Conservation (phyloP, 2,888 invertebrate genomes). For the Torymus tubicola region DNA sequence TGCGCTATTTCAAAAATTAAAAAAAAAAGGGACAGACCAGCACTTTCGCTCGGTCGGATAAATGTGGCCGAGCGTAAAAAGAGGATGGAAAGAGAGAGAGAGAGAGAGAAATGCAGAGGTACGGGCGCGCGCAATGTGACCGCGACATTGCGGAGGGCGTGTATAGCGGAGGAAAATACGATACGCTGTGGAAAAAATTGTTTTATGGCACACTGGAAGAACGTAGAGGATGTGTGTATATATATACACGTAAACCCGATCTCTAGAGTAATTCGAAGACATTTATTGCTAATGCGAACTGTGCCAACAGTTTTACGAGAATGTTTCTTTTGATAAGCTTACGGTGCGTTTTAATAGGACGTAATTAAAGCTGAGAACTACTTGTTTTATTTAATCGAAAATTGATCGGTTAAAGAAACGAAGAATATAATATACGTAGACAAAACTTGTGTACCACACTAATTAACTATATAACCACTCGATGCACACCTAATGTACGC, state of each 20-base stretch:
- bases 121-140: not conserved
- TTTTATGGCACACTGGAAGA: slow-evolving; percentile 1
- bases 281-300: not conserved
- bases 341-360: no score
- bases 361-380: no score
- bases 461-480: no score
- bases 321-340: no score
- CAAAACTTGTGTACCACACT: no score
- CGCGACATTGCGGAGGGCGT: not conserved
- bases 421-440: no score
- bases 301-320: no score
- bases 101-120: slow-evolving; percentile 1
- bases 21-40: no score
- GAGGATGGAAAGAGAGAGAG: slow-evolving; percentile 9
- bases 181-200: slow-evolving; percentile 3
- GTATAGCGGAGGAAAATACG: not conserved
- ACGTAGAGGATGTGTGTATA: not conserved
- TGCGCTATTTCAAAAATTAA: no score
- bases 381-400: no score
- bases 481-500: no score
- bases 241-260: not conserved
- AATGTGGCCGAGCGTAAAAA: not conserved
- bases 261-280: not conserved
- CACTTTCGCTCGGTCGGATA: not conserved
- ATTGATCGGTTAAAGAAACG: no score